Conservation (phyloP, 1,140 invertebrate species). For the Cryptotermes secundus region DNA sequence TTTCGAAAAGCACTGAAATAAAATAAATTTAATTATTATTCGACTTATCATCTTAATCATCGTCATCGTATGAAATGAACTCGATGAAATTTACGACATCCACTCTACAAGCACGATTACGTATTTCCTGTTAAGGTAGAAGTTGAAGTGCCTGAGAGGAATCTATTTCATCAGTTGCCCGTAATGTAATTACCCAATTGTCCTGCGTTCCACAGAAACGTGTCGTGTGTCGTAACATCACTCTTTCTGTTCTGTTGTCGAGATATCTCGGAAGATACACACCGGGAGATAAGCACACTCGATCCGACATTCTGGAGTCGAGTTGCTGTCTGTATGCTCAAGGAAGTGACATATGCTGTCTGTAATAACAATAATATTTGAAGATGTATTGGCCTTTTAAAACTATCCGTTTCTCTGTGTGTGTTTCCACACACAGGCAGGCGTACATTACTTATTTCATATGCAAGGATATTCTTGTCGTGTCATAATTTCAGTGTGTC, state of each 20-base stretch:
- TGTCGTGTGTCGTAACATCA: neutral
- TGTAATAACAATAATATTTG: neutral
- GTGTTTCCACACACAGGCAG: no score
- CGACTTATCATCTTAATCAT: no score
- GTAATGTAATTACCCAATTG: neutral
- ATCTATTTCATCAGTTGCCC: neutral
- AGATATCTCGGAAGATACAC: neutral
- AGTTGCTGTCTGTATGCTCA: neutral
- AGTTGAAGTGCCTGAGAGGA: neutral
- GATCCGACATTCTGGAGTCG: neutral
- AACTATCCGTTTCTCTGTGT: no score
- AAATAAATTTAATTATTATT: no score
- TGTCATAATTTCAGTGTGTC: no score
- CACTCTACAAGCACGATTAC: neutral
- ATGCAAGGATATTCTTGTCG: no score
- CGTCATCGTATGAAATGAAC: neutral
- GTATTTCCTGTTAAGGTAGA: neutral
- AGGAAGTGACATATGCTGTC: neutral
- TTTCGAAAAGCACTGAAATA: no score
- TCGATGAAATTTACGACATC: neutral
- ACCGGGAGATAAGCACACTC: neutral
- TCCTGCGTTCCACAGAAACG: neutral
- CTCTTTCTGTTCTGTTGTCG: neutral
- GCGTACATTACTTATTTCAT: no score
- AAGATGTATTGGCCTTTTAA: neutral